A percentile compares a stretch with the other conserved stretches of the same genome.
phyloP scores from a whole-genome alignment of 2,113 vertebrate species.

The Carlito syrichta region DNA sequence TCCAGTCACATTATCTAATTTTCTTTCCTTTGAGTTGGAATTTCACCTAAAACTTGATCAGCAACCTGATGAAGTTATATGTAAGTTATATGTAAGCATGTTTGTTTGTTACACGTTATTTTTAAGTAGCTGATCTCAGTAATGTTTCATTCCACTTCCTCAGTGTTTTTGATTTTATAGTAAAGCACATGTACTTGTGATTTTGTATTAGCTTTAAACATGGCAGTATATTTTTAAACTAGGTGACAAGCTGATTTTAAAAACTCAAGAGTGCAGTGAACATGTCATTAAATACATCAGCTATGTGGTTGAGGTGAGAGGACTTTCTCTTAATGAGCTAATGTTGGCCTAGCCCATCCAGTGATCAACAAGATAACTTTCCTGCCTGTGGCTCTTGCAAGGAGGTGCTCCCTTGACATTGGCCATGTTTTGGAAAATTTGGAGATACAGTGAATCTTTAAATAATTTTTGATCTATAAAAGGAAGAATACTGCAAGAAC shows the following conservation, averaged over 20 bases:
- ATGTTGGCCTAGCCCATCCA: accelerated
- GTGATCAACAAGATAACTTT: accelerated
- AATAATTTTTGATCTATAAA: background rate
- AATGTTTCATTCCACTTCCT: background rate
- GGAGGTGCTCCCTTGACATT: background rate
- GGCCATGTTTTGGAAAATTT: background rate
- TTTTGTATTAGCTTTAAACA: background rate
- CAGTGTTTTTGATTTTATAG: background rate
- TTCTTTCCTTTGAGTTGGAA: background rate
- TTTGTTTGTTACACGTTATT: accelerated
- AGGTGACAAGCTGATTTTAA: slow-evolving; percentile 93
- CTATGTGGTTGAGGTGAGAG: slow-evolving; percentile 87
- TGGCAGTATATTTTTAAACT: background rate
- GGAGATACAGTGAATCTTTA: background rate
- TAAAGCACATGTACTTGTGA: background rate
- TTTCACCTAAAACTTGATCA: background rate
- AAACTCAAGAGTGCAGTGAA: slow-evolving; percentile 81
- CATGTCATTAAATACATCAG: slow-evolving; percentile 85
- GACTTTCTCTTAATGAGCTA: background rate
- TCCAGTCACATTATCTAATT: accelerated
- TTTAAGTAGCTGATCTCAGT: background rate
- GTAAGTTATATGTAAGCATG: accelerated
- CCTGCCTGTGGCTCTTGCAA: accelerated
- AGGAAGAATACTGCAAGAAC: background rate
- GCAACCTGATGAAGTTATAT: accelerated